Evolutionary conservation across 1,140 invertebrate genomes (phyloP), one percentile per base, ranked within the genome.

Genomic region (Venturia canescens): DNA sequence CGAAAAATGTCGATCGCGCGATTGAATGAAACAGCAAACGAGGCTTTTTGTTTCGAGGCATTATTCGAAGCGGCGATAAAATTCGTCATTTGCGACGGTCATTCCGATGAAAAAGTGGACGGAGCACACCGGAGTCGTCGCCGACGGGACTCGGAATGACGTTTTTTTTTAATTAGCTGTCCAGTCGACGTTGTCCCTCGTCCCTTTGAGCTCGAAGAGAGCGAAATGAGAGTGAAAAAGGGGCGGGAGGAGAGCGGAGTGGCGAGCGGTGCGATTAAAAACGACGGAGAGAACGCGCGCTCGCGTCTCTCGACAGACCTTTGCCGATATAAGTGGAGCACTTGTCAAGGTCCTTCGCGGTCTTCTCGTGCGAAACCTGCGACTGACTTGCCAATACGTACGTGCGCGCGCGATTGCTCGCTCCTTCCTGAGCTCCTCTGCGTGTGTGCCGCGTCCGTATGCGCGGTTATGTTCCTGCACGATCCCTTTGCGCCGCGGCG

Each of bases 261-360:
- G 50, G 18, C n/a, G n/a, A 53, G 50, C 50, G 2, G 18, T 1
- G n/a, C n/a, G 50, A 53, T 53, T 53, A 15, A 53, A 53, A 21
- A 53, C 50, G 18, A 53, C 16, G n/a, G 50, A 53, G 50, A 53
- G 6, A 6, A 15, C 38, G 18, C 3, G n/a, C 50, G 18, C 50
- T 53, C 50, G 50, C 50, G 50, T 53, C 50, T 53, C 50, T 53
- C 50, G 50, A 53, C 50, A 53, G 50, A 53, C 50, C 50, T 53
- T 53, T 53, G 50, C 50, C 50, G 50, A 53, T 53, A 53, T 53
- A 53, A 53, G 50, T 53, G 50, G 50, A 53, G 16, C 50, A 53
- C 50, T 53, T 53, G 50, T 53, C 50, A 53, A 53, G 50, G 50
- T 53, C 50, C 50, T 53, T n/a, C 16, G 50, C n/a, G 50, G 50